Percentiles rank a stretch among this genome's conserved stretches.
Conservation (phyloP, 1,140 invertebrate genomes). For the Melipona quadrifasciata region DNA sequence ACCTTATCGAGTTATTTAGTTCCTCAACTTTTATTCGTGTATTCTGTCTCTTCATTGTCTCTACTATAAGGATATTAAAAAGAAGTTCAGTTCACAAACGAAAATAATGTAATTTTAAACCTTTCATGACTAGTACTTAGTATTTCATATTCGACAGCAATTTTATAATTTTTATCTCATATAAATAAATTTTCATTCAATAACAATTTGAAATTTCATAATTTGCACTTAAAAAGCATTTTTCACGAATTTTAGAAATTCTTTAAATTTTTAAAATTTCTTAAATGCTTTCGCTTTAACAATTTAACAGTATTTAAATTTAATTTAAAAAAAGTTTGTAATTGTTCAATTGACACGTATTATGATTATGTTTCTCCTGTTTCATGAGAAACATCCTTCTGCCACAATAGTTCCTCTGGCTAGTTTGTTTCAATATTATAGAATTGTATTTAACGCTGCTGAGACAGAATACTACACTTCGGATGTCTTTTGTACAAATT, state of each 20-base stretch:
- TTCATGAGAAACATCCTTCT: not conserved
- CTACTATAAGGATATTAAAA: not conserved
- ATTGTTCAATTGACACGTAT: not conserved
- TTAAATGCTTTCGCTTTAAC: too few relatives aligned
- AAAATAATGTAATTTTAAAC: not conserved
- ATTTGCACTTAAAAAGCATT: not conserved
- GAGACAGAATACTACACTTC: conserved; percentile 5
- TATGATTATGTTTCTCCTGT: not conserved
- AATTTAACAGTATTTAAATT: not conserved
- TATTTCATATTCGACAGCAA: not conserved
- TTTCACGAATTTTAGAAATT: not conserved
- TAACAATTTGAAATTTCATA: not conserved
- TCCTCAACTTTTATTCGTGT: conserved; percentile 14
- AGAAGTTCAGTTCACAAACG: not conserved
- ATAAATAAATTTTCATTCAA: not conserved
- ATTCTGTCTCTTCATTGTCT: conserved; percentile 25
- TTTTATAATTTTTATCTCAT: not conserved
- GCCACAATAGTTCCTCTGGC: not conserved
- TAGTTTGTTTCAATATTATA: not conserved
- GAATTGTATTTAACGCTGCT: not conserved
- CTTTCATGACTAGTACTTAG: not conserved
- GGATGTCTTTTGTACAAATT: not conserved
- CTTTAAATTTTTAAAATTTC: not conserved
- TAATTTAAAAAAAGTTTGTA: not conserved
- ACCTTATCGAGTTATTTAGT: conserved; percentile 13